Percentiles rank a stretch among this genome's conserved stretches.
phyloP scores from a whole-genome alignment of 2,113 vertebrate species.

The Scalopus aquaticus region DNA sequence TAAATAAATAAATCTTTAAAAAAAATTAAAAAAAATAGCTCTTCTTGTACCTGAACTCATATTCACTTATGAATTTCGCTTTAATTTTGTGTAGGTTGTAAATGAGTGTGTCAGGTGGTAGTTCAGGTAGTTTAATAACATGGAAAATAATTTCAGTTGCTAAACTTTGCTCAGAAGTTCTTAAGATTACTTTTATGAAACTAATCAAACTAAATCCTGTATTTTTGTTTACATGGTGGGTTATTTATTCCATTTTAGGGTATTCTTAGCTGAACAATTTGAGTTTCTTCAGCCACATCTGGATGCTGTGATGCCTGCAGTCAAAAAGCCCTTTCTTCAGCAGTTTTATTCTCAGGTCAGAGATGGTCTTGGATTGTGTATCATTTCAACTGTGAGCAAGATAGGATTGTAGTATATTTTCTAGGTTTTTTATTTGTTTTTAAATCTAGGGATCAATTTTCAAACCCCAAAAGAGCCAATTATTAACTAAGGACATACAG shows the following conservation, averaged over 20 bases:
- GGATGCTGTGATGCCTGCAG: conserved; percentile 97
- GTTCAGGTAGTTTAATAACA: not conserved
- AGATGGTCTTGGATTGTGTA: not conserved
- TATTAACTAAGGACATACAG: not conserved
- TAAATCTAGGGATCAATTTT: not conserved
- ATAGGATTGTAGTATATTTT: not conserved
- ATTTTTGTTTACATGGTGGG: conserved; percentile 29
- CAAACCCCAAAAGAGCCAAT: not conserved
- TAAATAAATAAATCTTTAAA: too few relatives aligned
- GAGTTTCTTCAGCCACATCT: conserved; percentile 97
- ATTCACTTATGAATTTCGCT: not conserved
- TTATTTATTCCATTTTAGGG: conserved; percentile 85
- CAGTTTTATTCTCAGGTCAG: conserved; percentile 99
- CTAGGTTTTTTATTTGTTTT: not conserved
- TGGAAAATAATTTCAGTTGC: conserved; percentile 25
- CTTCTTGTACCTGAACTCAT: not conserved
- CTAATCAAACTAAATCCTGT: not conserved
- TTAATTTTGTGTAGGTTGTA: not conserved
- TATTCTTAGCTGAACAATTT: conserved; percentile 98
- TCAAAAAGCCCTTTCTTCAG: conserved; percentile 98
- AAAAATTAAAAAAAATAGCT: not conserved
- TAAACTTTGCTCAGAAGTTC: not conserved
- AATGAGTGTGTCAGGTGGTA: not conserved
- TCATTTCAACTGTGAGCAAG: not conserved
- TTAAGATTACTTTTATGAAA: not conserved